Evolutionary conservation across 2,797 vertebrate species (phyloP), one percentile per base, ranked within the genome.

Genomic region (Okamejei kenojei): DNA sequence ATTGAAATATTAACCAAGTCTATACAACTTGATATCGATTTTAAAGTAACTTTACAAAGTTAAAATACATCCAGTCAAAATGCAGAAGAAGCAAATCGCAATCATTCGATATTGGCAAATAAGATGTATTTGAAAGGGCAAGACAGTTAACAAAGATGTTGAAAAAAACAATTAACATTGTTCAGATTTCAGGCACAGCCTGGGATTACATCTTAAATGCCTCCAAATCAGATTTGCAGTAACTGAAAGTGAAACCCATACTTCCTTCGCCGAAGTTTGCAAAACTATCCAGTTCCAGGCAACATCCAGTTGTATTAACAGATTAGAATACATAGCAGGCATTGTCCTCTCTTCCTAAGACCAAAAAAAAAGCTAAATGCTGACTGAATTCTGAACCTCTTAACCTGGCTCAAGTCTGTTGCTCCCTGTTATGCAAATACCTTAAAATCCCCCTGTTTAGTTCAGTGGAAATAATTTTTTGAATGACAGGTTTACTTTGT

Each of bases 401-500:
- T 97, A 97, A 97, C 97, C 97, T 97, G 97, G 96, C 96, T 97
- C 96, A 96, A 97, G 96, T 95, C 95, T 94, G 95, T 94, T 94
- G 95, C 96, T 95, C 96, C 96, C 97, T 96, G 96, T 96, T 97
- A 97, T 97, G 97, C 97, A 97, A 97, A 97, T 97, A 96, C 95
- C 95, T 96, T 94, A 76, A 96, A 96, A 97, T 96, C 97, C 96
- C 90, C 96, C 95, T 96, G 96, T 96, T 96, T 96, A 96, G 96
- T 97, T 97, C 96, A 95, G 96, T 97, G 96, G 97, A 97, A 97
- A 97, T 97, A 96, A 97, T 97, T 97, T 97, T 96, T 97, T 97
- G 97, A 97, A 97, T 97, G 97, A 97, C 97, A 97, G 97, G 97
- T 97, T 97, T 97, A 97, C 97, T 97, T 97, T 97, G 96, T 95